phyloP scores from a whole-genome alignment of 2,113 vertebrate genomes.

The Oncorhynchus tshawytscha region DNA sequence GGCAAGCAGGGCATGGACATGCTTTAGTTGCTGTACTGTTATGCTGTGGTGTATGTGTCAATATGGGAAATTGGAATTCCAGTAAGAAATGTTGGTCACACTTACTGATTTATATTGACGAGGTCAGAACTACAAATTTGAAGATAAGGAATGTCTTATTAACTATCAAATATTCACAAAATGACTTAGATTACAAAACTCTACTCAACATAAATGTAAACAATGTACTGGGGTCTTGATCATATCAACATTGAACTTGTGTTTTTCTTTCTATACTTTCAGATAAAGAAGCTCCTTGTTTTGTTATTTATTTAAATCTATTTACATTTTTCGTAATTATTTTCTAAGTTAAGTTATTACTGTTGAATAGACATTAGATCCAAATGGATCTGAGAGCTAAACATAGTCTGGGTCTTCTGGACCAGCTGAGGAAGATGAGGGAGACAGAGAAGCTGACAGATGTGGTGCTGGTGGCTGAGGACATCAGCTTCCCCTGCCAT shows the following conservation, averaged over 20 bases:
- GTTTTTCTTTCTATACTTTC: too few species aligned
- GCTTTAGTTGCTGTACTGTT: not conserved
- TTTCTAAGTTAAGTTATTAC: not conserved
- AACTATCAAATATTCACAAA: too few species aligned
- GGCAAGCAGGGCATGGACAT: not conserved
- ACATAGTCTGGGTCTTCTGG: slow-evolving; percentile 81
- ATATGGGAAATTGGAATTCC: not conserved
- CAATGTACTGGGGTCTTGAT: too few species aligned
- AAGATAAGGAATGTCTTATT: too few species aligned
- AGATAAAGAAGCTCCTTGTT: too few species aligned
- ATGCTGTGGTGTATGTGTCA: not conserved
- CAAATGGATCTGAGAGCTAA: slow-evolving; percentile 78
- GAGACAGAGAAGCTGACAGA: slow-evolving; percentile 84
- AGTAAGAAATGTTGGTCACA: too few species aligned
- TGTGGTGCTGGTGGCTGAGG: slow-evolving; percentile 87
- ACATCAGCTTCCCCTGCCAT: slow-evolving; percentile 89
- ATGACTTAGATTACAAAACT: too few species aligned
- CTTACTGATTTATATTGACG: too few species aligned
- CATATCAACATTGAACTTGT: too few species aligned
- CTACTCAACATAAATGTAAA: too few species aligned
- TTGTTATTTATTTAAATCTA: not conserved
- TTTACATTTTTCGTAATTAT: not conserved
- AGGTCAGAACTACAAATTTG: too few species aligned
- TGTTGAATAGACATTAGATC: slow-evolving; percentile 1
- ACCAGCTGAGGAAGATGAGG: slow-evolving; percentile 84